These are phyloP conservation scores for Vicugna pacos DNA, from an alignment of 2,113 vertebrate species.

Conservation along the genomic window DNA sequence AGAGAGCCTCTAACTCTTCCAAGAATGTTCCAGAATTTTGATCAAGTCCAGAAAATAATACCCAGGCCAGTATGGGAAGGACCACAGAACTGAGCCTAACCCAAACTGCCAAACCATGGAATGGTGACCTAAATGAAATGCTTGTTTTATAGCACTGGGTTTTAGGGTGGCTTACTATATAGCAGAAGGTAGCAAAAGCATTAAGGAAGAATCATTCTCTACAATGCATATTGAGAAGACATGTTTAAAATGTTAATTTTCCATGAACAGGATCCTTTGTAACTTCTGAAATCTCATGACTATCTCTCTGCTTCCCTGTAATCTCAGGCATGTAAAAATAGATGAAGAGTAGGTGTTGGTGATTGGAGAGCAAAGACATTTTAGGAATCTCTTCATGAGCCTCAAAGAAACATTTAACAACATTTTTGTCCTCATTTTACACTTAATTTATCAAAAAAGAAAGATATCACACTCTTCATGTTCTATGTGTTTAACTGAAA, in stretches of 20 bases:
- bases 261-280: background rate
- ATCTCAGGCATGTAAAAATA: background rate
- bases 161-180: background rate
- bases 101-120: background rate
- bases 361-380: background rate
- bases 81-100: fast-evolving
- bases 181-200: background rate
- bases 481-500: background rate
- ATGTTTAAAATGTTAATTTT: background rate
- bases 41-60: background rate
- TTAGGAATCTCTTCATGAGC: background rate
- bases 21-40: background rate
- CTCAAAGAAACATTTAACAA: background rate
- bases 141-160: background rate
- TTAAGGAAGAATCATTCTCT: background rate
- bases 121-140: background rate
- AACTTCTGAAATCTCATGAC: background rate
- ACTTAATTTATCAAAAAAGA: background rate
- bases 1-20: background rate
- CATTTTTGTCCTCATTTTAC: background rate
- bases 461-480: background rate
- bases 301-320: background rate
- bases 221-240: fast-evolving
- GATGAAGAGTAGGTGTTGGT: background rate
- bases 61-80: background rate